Evolutionary conservation across 2,113 vertebrate genomes (phyloP).

Genomic region (Chaetodon trifascialis): DNA sequence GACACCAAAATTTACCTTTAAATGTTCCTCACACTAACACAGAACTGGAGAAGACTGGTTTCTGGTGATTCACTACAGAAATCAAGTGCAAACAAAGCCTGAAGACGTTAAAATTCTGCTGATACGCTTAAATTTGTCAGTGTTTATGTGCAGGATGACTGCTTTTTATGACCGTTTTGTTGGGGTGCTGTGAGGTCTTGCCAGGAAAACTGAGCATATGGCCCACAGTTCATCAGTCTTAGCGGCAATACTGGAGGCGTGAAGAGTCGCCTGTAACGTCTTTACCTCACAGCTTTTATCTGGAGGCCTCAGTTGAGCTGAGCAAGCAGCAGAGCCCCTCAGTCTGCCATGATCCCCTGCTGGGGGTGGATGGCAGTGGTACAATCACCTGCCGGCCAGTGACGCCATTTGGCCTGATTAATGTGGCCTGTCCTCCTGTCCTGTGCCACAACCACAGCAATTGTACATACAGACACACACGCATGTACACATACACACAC

Average conservation of each 20-base stretch:
- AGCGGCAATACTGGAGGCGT: neutral
- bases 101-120: neutral
- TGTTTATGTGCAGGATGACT: neutral
- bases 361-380: slow-evolving; percentile 13
- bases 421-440: slow-evolving; percentile 25
- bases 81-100: neutral
- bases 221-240: neutral
- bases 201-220: neutral
- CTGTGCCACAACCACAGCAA: neutral
- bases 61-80: neutral
- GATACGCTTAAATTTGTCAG: neutral
- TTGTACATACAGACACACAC: neutral
- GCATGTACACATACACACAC: neutral
- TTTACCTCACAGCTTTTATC: neutral
- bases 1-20: neutral
- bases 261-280: neutral
- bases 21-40: neutral
- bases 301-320: neutral
- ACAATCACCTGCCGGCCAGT: slow-evolving; percentile 24
- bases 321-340: slow-evolving; percentile 23
- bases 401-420: slow-evolving; percentile 33
- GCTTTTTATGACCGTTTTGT: too few relatives aligned
- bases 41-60: neutral
- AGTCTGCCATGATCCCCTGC: slow-evolving; percentile 5
- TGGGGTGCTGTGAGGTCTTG: neutral